phyloP scores from a whole-genome alignment of 2,113 vertebrate genomes.

The Nesoenas mayeri region DNA sequence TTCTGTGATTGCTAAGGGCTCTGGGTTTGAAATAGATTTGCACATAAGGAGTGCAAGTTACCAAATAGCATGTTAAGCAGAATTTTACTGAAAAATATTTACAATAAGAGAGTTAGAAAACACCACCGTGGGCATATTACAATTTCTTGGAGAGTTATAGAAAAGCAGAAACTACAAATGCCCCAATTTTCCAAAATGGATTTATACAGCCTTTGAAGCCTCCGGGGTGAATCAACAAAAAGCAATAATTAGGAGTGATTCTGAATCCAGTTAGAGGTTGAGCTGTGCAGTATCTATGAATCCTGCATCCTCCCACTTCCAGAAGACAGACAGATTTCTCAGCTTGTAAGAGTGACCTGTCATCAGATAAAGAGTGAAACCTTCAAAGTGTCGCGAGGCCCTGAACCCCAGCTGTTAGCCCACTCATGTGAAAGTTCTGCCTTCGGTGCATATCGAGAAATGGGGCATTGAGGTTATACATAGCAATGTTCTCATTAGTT shows the following conservation, averaged over 20 bases:
- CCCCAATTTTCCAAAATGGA: background rate
- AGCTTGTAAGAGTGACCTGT: background rate
- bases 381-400: background rate
- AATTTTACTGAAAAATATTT: conserved; percentile 22
- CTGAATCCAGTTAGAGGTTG: background rate
- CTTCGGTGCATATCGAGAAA: background rate
- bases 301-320: background rate
- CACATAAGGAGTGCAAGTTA: background rate
- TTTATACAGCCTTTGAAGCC: background rate
- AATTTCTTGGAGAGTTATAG: background rate
- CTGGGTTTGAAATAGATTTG: background rate
- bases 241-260: background rate
- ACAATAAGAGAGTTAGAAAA: background rate
- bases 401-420: background rate
- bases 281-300: background rate
- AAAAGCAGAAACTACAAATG: background rate
- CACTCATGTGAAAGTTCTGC: background rate
- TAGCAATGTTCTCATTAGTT: background rate
- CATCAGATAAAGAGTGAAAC: background rate
- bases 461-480: background rate
- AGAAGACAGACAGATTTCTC: background rate
- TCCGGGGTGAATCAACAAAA: background rate
- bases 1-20: background rate
- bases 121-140: background rate
- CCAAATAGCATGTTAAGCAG: conserved; percentile 22